These are phyloP conservation scores for Procavia capensis DNA, from an alignment of 2,113 vertebrate species.

Conservation along the genomic window DNA sequence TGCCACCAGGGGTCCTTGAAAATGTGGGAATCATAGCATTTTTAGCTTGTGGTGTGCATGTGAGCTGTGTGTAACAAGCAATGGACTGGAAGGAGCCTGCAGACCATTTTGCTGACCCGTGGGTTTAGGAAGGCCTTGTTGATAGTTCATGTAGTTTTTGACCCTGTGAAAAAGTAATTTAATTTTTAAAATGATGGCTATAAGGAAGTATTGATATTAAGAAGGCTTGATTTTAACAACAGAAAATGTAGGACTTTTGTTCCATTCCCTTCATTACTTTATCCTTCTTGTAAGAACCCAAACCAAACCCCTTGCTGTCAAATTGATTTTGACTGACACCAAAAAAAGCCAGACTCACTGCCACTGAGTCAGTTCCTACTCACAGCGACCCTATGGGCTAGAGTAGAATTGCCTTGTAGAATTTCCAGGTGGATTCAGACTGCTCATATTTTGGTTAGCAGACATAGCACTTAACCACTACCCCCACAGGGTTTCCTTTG, in stretches of 20 bases:
- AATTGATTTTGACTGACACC: too few relatives aligned
- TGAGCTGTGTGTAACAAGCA: neutral
- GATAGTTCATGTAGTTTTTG: neutral
- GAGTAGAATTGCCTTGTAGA: too few relatives aligned
- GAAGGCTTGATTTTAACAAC: conserved; percentile 33
- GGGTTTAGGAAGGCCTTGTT: neutral
- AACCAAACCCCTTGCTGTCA: too few relatives aligned
- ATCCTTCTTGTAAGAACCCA: neutral
- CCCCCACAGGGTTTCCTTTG: too few relatives aligned
- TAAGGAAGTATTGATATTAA: neutral
- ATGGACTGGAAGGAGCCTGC: neutral
- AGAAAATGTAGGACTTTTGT: neutral
- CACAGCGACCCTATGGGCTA: too few relatives aligned
- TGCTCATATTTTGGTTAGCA: too few relatives aligned
- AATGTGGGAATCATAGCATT: neutral
- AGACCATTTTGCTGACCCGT: neutral
- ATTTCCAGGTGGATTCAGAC: too few relatives aligned
- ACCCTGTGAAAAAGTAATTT: neutral
- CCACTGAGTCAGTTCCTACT: too few relatives aligned
- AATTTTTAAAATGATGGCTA: neutral
- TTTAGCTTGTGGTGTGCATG: neutral
- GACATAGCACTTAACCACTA: too few relatives aligned
- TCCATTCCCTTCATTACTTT: neutral
- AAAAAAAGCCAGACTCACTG: too few relatives aligned
- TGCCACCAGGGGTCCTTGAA: too few relatives aligned